Evolutionary conservation across 2,113 vertebrate genomes (phyloP).

Genomic region (Bagarius yarrelli): DNA sequence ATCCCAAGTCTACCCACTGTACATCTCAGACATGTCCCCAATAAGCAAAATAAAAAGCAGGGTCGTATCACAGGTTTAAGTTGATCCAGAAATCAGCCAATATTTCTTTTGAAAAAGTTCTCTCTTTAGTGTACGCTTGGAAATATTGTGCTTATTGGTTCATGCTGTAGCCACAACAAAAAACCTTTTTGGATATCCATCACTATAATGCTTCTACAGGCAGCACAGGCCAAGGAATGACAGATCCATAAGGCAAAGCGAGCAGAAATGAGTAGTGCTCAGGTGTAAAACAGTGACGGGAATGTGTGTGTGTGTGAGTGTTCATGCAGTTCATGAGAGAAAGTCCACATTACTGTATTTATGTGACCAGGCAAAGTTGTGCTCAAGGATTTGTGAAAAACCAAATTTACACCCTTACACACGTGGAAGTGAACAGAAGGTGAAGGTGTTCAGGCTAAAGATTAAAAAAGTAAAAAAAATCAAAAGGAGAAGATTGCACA

Average conservation of each 20-base stretch:
- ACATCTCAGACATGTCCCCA: conserved; percentile 55
- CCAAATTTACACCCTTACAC: conserved; percentile 52
- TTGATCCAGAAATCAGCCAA: not conserved
- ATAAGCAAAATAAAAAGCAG: conserved; percentile 46
- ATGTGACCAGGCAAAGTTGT: conserved; percentile 14
- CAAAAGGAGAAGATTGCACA: not conserved
- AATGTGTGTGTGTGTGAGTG: conserved; percentile 18
- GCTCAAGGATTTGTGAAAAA: conserved; percentile 52
- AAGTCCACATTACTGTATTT: not conserved
- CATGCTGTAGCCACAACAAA: conserved; percentile 33
- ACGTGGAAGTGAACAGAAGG: conserved; percentile 60
- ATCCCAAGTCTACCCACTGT: conserved; percentile 54
- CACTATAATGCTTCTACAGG: not conserved
- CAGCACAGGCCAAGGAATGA: not conserved
- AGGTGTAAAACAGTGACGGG: conserved; percentile 50
- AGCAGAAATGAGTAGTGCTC: not conserved
- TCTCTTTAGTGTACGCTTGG: conserved; percentile 8
- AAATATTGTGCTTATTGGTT: conserved; percentile 52
- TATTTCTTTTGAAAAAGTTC: not conserved
- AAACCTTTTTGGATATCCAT: conserved; percentile 1
- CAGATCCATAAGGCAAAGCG: conserved; percentile 34
- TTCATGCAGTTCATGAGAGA: not conserved
- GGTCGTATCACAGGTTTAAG: not conserved
- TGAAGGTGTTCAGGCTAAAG: conserved; percentile 53
- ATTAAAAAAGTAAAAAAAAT: conserved; percentile 12